Conservation (phyloP, 2,888 invertebrate genomes). For the Gasteruption jaculator region DNA sequence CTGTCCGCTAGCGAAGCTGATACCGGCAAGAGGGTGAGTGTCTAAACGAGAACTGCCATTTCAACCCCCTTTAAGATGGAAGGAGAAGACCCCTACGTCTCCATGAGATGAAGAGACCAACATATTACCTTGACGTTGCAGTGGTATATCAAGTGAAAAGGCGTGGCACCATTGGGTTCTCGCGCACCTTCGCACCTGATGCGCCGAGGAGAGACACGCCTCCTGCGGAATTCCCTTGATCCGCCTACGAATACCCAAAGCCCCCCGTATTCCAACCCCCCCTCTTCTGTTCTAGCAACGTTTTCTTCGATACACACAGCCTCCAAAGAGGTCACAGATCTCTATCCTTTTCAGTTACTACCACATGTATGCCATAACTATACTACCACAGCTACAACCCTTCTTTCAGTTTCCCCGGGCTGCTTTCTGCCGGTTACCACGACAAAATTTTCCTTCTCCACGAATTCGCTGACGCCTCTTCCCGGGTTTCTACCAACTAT, state of each 20-base stretch:
- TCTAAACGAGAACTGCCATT: slow-evolving; percentile 21
- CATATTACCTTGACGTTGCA: too few relatives aligned
- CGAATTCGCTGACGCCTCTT: slow-evolving; percentile 17
- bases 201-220: slow-evolving; percentile 49
- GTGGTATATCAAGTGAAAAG: slow-evolving; percentile 32
- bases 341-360: slow-evolving; percentile 24
- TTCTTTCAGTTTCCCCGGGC: background rate
- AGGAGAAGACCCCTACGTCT: too few relatives aligned
- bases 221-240: slow-evolving; percentile 42
- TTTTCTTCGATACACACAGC: too few relatives aligned
- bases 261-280: too few relatives aligned
- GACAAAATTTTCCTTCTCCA: background rate
- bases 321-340: slow-evolving; percentile 28
- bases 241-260: too few relatives aligned
- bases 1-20: slow-evolving; percentile 30
- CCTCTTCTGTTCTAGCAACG: too few relatives aligned
- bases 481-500: slow-evolving; percentile 23
- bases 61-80: slow-evolving; percentile 17
- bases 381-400: too few relatives aligned
- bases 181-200: slow-evolving; percentile 51
- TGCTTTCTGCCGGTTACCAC: background rate
- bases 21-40: too few relatives aligned
- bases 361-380: slow-evolving; percentile 2
- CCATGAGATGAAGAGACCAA: slow-evolving; percentile 7
- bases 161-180: slow-evolving; percentile 44